These are phyloP conservation scores for Acromyrmex echinatior DNA, from an alignment of 1,140 invertebrate species.

Conservation along the genomic window DNA sequence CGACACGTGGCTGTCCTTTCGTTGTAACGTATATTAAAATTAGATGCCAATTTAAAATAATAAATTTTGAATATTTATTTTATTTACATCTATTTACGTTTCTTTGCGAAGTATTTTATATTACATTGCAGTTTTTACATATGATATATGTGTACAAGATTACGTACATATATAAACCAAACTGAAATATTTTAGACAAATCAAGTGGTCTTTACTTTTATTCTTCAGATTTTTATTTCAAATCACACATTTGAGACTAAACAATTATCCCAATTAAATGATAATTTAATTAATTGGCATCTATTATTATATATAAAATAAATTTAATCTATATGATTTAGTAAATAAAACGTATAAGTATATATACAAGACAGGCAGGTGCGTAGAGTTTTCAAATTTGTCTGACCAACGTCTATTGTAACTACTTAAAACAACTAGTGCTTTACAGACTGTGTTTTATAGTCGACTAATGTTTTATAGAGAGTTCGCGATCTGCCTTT, in stretches of 20 bases:
- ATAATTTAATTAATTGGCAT: not conserved
- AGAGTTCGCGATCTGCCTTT: slow-evolving; percentile 1
- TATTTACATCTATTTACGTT: not conserved
- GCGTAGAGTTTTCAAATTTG: slow-evolving; percentile 28
- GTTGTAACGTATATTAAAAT: not conserved
- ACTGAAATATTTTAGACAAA: not conserved
- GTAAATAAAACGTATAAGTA: not conserved
- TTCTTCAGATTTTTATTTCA: not conserved
- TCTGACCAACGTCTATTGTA: slow-evolving; percentile 27
- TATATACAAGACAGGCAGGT: too few relatives aligned
- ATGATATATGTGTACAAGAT: not conserved
- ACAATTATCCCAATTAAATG: not conserved
- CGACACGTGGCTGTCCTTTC: not conserved
- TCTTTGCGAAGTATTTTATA: not conserved
- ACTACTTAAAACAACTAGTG: slow-evolving; percentile 30
- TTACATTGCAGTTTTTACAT: not conserved
- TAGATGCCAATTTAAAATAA: not conserved
- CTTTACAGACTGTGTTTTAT: not conserved
- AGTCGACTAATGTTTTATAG: not conserved
- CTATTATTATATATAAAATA: not conserved
- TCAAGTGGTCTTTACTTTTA: not conserved
- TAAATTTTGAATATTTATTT: not conserved
- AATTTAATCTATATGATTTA: not conserved
- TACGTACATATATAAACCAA: not conserved
- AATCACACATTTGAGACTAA: too few relatives aligned